Conservation (phyloP, 23 tunicate species). For the Diplosoma virens region DNA sequence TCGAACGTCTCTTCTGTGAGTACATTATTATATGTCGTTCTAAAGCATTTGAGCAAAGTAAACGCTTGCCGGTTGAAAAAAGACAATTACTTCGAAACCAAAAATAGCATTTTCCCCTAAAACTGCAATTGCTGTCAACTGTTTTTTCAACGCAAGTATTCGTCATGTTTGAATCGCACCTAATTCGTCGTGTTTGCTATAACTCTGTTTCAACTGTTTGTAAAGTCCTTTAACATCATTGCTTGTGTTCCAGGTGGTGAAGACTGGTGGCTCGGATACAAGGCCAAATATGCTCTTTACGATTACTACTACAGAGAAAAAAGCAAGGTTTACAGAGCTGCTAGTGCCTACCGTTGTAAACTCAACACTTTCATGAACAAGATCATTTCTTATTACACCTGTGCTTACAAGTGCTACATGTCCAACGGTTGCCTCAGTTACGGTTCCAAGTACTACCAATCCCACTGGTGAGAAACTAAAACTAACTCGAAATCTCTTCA, state of each 20-base stretch:
- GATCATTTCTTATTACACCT: slow-evolving; percentile 37
- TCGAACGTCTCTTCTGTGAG: slow-evolving; percentile 39
- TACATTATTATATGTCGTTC: no score
- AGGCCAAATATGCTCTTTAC: background rate
- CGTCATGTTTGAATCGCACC: background rate
- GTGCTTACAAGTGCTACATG: slow-evolving; percentile 41
- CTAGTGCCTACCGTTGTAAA: slow-evolving; percentile 2
- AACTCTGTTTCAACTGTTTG: no score
- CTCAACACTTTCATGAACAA: slow-evolving; percentile 10
- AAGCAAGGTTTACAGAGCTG: slow-evolving; percentile 2
- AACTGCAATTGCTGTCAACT: no score
- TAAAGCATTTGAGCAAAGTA: no score
- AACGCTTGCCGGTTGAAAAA: no score
- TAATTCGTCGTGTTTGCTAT: background rate
- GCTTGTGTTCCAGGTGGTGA: no score
- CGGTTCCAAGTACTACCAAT: slow-evolving; percentile 15
- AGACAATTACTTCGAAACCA: no score
- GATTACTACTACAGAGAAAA: slow-evolving; percentile 6
- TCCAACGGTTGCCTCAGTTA: slow-evolving; percentile 26
- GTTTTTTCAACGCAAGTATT: no score
- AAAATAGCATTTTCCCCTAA: no score
- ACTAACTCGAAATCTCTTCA: background rate
- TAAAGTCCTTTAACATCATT: background rate
- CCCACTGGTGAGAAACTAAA: slow-evolving; percentile 27
- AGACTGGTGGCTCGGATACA: slow-evolving; percentile 16